phyloP scores from a whole-genome alignment of 2,113 vertebrate species.

The Ancistrus triradiatus region DNA sequence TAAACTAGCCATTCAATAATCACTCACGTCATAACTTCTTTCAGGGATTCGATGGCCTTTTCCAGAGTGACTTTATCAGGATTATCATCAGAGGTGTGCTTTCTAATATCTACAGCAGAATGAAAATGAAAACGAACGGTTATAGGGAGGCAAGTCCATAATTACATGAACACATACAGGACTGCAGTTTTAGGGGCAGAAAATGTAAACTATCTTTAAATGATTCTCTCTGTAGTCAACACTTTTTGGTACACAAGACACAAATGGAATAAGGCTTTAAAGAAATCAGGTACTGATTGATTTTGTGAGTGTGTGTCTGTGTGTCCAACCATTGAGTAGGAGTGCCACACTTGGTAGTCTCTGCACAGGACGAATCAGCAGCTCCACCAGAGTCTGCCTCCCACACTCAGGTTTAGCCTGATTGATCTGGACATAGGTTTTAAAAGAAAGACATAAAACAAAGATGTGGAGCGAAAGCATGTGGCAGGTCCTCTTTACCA shows the following conservation, averaged over 20 bases:
- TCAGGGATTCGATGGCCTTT: conserved; percentile 90
- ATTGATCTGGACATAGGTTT: conserved; percentile 76
- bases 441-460: neutral
- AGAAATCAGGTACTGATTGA: conserved; percentile 4
- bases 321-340: conserved; percentile 84
- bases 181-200: neutral
- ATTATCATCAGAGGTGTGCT: conserved; percentile 92
- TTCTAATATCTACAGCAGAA: conserved; percentile 82
- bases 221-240: neutral
- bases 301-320: neutral
- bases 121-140: neutral
- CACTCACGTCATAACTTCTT: conserved; percentile 98
- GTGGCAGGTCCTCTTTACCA: no score
- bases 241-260: neutral
- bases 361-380: conserved; percentile 95
- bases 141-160: neutral
- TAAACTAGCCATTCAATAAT: neutral
- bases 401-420: conserved; percentile 96
- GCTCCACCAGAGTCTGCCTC: conserved; percentile 87
- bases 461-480: no score
- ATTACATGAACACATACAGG: neutral
- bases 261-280: neutral
- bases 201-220: neutral
- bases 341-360: conserved; percentile 91
- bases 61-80: conserved; percentile 91